Evolutionary conservation across 2,113 vertebrate species (phyloP), one percentile per base, ranked within the genome.

Genomic region (Calypte anna): DNA sequence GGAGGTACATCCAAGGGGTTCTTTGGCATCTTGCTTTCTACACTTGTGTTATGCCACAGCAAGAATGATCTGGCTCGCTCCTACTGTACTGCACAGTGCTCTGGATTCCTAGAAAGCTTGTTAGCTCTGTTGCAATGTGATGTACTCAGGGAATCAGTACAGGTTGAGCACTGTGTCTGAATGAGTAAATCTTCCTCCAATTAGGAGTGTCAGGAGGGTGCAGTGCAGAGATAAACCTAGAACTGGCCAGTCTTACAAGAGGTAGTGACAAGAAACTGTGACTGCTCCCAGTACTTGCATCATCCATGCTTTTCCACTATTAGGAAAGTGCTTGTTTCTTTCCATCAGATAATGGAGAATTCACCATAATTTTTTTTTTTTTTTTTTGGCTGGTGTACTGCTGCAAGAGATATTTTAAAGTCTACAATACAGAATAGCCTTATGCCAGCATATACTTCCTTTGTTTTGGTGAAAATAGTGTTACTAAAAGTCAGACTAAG

Each of bases 81-180:
- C 59, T 38, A 16, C 63, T 67, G 18, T 55, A 63, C 24, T 83
- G 68, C 48, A 77, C 59, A 91, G 31, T 22, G 28, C 33, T 74
- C 31, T 46, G 18, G 20, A 63, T 95, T 96, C 94, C 76, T 96
- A 94, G 82, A 94, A 94, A 91, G 64, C 59, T 80, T 91, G 12
- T 72, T 76, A 88, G 67, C 59, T 88, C 67, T 88, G 43, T 88
- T 94, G 93, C 87, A 96, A 94, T 58, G 31, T 28, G 46, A 20
- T 70, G 33, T 4, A 27, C 57, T 75, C 44, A 43, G 40, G 54
- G 24, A 89, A n/a, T 67, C 63, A 74, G 38, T 40, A 82, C 75
- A 79, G 69, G 78, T 59, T 0, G 0, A 24, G 23, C 5, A 5
- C 59, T 59, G 53, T 44, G 44, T 46, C 44, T 82, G 85, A 91